These are phyloP conservation scores for Drosophila watanabei DNA, from an alignment of 1,140 invertebrate species.

Conservation along the genomic window DNA sequence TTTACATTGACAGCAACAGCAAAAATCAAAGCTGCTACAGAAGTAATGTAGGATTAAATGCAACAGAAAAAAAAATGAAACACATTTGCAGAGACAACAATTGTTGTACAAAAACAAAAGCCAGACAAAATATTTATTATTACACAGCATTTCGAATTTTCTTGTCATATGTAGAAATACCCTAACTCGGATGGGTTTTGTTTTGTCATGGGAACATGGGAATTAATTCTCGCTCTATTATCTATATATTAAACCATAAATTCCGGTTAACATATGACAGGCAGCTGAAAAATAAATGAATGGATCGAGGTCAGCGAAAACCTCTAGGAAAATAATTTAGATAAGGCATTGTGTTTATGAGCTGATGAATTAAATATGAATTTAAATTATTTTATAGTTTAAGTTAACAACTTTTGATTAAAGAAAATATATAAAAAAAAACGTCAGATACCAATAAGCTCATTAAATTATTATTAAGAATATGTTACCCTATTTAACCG, in stretches of 20 bases:
- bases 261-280: constrained; percentile 17
- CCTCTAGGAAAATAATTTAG: not conserved
- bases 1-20: constrained; percentile 50
- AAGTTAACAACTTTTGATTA: not conserved
- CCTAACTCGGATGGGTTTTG: constrained; percentile 29
- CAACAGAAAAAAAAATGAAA: constrained; percentile 50
- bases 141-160: constrained; percentile 68
- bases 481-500: not conserved
- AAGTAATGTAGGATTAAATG: constrained; percentile 77
- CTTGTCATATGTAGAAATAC: constrained; percentile 40
- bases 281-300: not conserved
- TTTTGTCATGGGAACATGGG: constrained; percentile 11
- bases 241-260: constrained; percentile 35
- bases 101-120: constrained; percentile 58
- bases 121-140: constrained; percentile 81
- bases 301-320: constrained; percentile 32
- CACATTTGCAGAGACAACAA: constrained; percentile 19
- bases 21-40: constrained; percentile 77
- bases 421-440: not conserved
- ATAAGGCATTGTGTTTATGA: not conserved
- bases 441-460: too few species aligned
- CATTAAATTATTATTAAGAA: not conserved
- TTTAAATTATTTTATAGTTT: not conserved
- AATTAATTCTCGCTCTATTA: constrained; percentile 31
- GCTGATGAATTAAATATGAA: not conserved